A percentile compares a stretch with the other conserved stretches of the same genome.
Evolutionary conservation across 2,797 vertebrate genomes (phyloP).

Genomic region (Nyctalus aviator): DNA sequence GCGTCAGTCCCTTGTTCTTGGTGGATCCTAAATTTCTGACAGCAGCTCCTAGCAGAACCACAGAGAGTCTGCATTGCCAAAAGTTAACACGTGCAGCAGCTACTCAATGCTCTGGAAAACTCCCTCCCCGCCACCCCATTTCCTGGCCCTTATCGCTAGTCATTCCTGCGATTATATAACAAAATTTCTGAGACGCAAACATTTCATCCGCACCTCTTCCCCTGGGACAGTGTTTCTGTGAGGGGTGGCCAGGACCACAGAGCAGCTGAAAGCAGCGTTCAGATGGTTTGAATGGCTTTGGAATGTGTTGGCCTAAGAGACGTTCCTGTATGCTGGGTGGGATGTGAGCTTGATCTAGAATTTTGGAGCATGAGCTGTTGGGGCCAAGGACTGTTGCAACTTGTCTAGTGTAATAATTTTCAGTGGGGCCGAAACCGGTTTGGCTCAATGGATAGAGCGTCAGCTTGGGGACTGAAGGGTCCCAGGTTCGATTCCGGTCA

Average conservation of each 20-base stretch:
- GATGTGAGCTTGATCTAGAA: not conserved
- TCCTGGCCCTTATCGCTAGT: conserved; percentile 36
- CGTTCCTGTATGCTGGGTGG: not conserved
- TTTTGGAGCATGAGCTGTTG: not conserved
- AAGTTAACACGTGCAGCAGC: not conserved
- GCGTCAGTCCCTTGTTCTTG: not conserved
- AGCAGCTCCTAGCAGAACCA: not conserved
- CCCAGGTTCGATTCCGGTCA: too few relatives aligned
- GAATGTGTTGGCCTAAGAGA: not conserved
- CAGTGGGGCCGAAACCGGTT: too few relatives aligned
- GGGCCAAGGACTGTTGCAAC: not conserved
- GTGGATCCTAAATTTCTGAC: not conserved
- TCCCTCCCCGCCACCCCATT: not conserved
- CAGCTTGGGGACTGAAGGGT: too few relatives aligned
- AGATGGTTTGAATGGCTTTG: not conserved
- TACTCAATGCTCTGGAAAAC: not conserved
- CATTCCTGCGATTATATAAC: conserved; percentile 13
- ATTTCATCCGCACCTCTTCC: not conserved
- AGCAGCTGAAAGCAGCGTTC: not conserved
- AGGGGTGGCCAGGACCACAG: not conserved
- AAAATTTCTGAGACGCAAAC: conserved; percentile 53
- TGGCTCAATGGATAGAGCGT: too few relatives aligned
- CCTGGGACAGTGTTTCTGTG: not conserved
- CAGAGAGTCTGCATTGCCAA: not conserved
- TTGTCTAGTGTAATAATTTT: not conserved